Evolutionary conservation across 2,888 invertebrate genomes (phyloP), one percentile per base, ranked within the genome.

Genomic region (Leptopterna dolabrata): DNA sequence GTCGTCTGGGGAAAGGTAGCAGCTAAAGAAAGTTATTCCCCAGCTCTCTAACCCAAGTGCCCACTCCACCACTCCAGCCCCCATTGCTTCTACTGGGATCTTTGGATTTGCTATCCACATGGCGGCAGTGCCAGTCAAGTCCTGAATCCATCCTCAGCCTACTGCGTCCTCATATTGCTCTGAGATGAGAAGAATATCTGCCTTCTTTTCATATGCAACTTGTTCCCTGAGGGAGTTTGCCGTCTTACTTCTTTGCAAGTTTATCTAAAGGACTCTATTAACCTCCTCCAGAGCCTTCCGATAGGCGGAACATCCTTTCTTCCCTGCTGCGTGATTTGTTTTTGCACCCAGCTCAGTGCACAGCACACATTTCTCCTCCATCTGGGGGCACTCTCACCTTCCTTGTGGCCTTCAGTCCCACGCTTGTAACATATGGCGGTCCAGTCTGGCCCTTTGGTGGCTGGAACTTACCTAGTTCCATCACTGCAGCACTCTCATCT

Each of bases 201-300:
- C 86, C 19, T 78, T 43, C 7, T 87, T 76, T 86, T 82, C 83
- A 80, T 82, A 13, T 0, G 45, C 71, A 0, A 88, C 76, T 70
- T 90, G 90, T 3, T 30, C 16, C 11, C 89, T 76, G 0, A 90
- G 87, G 16, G 88, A 71, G 14, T 89, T 29, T 0, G 90, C 89
- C 9, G 86, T 86, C 30, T 55, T 87, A 70, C 90, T 89, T 13
- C 89, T 76, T 29, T 90, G 63, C 0, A 90, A 9, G 73, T 90
- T 90, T 0, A 82, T 89, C 76, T 90, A 90, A 55, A n/a, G 1
- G 7, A 4, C n/a, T n/a, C n/a, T 71, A 27, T 3, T 71, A 3
- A 3, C n/a, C 29, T 1, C 29, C 11, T 7, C 71, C 1, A 0
- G 2, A 55, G 55, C 7, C 7, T n/a, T n/a, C n/a, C n/a, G n/a